A percentile compares a stretch with the other conserved stretches of the same genome.
Evolutionary conservation across 1,140 invertebrate species (phyloP).

Genomic region (Propsilocerus akamusi): DNA sequence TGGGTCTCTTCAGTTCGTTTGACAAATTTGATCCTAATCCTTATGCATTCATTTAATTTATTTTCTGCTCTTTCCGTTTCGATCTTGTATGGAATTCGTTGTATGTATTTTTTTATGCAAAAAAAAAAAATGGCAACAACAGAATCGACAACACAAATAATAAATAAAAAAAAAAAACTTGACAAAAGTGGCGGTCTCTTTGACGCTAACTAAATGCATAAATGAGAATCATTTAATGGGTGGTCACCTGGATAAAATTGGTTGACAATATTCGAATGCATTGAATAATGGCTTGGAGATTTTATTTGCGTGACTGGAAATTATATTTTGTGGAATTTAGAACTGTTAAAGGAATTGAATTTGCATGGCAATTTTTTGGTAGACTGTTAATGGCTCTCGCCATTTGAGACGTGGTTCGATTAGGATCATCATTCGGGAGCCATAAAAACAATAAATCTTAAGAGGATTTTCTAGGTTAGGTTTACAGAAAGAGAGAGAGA

Average conservation of each 20-base stretch:
- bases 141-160: too few relatives aligned
- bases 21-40: constrained; percentile 2
- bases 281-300: not conserved
- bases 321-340: not conserved
- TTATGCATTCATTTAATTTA: not conserved
- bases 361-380: not conserved
- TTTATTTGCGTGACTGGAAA: not conserved
- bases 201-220: not conserved
- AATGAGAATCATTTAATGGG: constrained; percentile 1
- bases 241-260: constrained; percentile 1
- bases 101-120: not conserved
- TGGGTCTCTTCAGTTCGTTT: not conserved
- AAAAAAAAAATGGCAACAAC: not conserved
- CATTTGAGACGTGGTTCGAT: not conserved
- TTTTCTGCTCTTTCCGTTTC: not conserved
- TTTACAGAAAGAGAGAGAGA: not conserved
- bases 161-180: too few relatives aligned
- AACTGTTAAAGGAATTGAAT: not conserved
- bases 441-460: constrained; percentile 4
- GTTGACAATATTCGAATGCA: not conserved
- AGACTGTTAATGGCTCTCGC: not conserved
- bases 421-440: not conserved
- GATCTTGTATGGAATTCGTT: not conserved
- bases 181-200: not conserved
- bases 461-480: not conserved